Percentiles rank a stretch among this genome's conserved stretches.
phyloP scores from a whole-genome alignment of 2,888 invertebrate genomes.

The Aphodius granarius region DNA sequence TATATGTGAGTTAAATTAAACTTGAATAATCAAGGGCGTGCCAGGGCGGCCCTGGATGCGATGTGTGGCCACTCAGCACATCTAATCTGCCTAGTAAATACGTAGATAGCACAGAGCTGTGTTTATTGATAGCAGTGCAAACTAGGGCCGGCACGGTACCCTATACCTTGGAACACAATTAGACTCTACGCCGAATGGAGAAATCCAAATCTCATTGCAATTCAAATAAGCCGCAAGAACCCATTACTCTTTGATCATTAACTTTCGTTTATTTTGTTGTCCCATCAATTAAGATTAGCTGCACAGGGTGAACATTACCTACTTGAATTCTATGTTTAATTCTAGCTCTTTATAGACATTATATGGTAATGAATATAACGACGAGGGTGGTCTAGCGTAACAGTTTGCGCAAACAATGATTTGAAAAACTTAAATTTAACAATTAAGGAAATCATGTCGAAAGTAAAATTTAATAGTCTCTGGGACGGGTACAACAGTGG shows the following conservation, averaged over 20 bases:
- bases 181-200: background rate
- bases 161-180: background rate
- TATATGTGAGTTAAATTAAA: background rate
- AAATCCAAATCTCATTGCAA: background rate
- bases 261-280: background rate
- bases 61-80: background rate
- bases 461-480: background rate
- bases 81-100: background rate
- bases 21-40: background rate
- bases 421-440: too few species aligned
- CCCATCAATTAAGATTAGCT: background rate
- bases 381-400: background rate
- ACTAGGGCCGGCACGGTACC: background rate
- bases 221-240: background rate
- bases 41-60: background rate
- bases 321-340: background rate
- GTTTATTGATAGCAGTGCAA: background rate
- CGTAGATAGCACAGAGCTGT: background rate
- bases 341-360: background rate
- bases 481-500: background rate
- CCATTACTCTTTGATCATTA: background rate
- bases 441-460: background rate
- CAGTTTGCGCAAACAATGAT: background rate
- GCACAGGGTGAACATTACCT: background rate
- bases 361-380: background rate